Base-by-base conservation (phyloP, 2,797 vertebrate genomes). In the Danio albolineatus region DNA sequence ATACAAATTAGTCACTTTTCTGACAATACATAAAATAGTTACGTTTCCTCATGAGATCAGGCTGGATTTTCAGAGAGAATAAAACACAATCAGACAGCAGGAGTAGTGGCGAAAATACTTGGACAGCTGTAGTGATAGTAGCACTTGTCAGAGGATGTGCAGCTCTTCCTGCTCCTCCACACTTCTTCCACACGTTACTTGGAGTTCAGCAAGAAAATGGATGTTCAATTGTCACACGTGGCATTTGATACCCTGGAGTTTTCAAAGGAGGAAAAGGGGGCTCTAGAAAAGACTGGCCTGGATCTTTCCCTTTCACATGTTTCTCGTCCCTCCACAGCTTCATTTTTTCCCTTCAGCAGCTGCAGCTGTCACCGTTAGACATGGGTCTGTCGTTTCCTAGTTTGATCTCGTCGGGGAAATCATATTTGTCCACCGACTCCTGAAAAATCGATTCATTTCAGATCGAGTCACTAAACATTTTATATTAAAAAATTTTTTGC, bases 351-450 rank as follows among this genome's bases (percentile, higher is more conserved):
- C 43, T 72, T 89, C 82, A 89, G 83, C 88, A 89, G 82, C 76
- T 83, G 75, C 86, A 88, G 70, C 77, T 69, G 8, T 85, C 86
- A 8, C 61, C 85, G 54, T 84, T 56, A 41, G 84, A 67, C 8
- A 74, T 48, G 4, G 86, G 84, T 79, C 81, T 81, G 43, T 87
- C 86, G 1, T 87, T 83, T 81, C 86, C 69, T 43, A 88, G 79
- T 57, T 89, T 89, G 83, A 89, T 89, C 84, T 87, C 87, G 59
- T 89, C 87, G 0, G 88, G 86, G 74, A 88, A 89, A 53, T 89
- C 87, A 8, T 85, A 86, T 0, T 80, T 85, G 75, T 88, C 87
- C 48, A 87, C 88, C 0, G 85, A 76, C 85, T 89, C 88, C 88
- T 89, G 56, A 28, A 76, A 76, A 10, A 19, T 21, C 9, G 28